These are phyloP conservation scores for Pachyseris speciosa DNA, from an alignment of 64 coral and sea anemone species.

Conservation along the genomic window DNA sequence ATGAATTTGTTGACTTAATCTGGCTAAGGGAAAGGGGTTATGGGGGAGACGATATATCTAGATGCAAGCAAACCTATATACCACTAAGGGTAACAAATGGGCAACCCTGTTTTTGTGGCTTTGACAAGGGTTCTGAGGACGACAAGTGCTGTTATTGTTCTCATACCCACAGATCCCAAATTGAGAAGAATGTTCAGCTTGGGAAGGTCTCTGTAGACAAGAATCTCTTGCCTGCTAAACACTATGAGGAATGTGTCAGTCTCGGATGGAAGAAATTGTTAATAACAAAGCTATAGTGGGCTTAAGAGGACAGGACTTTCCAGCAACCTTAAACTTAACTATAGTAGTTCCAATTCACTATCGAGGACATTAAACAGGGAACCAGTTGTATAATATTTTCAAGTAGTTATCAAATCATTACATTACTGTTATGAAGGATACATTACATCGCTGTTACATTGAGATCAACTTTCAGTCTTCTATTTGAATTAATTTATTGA, in stretches of 20 bases:
- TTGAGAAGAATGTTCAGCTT: constrained; percentile 70
- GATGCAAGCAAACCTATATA: constrained; percentile 80
- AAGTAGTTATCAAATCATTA: no score
- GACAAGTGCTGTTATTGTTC: constrained; percentile 81
- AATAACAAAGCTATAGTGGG: constrained; percentile 1
- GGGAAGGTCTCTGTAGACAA: constrained; percentile 49
- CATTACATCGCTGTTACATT: no score
- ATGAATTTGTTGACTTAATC: constrained; percentile 76
- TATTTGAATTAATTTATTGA: no score
- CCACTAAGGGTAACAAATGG: constrained; percentile 73
- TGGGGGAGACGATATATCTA: constrained; percentile 63
- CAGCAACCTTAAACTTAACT: no score
- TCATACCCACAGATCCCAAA: constrained; percentile 68
- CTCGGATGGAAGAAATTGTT: constrained; percentile 7
- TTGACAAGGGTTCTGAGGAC: constrained; percentile 53
- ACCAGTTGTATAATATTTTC: no score
- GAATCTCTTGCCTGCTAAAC: not conserved
- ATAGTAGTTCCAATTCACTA: no score
- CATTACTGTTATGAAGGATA: no score
- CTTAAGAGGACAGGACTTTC: not conserved
- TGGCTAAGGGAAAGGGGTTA: constrained; percentile 81
- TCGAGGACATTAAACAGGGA: no score
- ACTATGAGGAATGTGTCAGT: not conserved
- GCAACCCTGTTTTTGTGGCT: constrained; percentile 79
- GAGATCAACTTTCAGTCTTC: no score